phyloP scores from a whole-genome alignment of 1,140 invertebrate genomes.

The Lasioglossum baleicum region DNA sequence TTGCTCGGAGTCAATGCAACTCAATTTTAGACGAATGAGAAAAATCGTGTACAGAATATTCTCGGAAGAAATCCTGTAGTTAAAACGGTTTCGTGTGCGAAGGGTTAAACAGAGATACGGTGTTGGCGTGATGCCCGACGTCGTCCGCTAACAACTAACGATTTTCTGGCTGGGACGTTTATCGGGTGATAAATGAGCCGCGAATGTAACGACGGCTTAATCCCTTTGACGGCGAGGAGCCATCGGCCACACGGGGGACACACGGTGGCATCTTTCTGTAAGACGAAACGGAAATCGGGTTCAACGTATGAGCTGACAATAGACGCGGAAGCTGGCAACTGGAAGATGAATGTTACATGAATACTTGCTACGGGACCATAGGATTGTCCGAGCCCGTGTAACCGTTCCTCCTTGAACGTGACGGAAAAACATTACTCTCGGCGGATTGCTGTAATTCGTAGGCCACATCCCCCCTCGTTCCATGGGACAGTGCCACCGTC shows the following conservation, averaged over 20 bases:
- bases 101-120: neutral
- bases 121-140: slow-evolving; percentile 47
- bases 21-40: too few species aligned
- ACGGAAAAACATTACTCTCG: slow-evolving; percentile 63
- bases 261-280: neutral
- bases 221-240: slow-evolving; percentile 58
- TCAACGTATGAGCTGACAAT: slow-evolving; percentile 55
- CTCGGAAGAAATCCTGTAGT: too few species aligned
- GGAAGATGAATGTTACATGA: slow-evolving; percentile 60
- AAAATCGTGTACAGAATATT: too few species aligned
- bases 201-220: slow-evolving; percentile 69
- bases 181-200: slow-evolving; percentile 72
- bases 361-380: slow-evolving; percentile 22
- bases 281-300: slow-evolving; percentile 21
- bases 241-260: neutral
- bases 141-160: slow-evolving; percentile 47
- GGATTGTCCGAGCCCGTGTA: slow-evolving; percentile 54
- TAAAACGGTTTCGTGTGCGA: too few species aligned
- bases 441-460: slow-evolving; percentile 60
- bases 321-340: slow-evolving; percentile 54
- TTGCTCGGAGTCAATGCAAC: too few species aligned
- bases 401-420: slow-evolving; percentile 38
- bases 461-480: slow-evolving; percentile 30
- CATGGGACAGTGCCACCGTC: slow-evolving; percentile 21
- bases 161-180: slow-evolving; percentile 70